Base-by-base conservation (phyloP, 2,113 vertebrate species). In the Eulemur rufifrons region DNA sequence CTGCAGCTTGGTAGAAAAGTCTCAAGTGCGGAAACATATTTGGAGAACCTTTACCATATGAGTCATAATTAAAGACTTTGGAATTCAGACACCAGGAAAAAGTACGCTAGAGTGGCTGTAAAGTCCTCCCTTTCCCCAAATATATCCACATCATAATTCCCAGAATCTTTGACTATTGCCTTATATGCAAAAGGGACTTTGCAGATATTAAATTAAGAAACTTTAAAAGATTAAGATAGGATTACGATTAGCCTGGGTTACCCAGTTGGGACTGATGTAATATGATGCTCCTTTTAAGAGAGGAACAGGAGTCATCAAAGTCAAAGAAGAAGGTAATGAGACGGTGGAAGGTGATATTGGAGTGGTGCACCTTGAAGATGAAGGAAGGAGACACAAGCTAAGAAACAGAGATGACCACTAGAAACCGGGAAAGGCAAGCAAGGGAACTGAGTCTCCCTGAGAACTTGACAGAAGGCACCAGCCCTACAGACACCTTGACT, bases 271-370 rank as follows among this genome's bases (percentile, higher is more conserved):
- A 7, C 37, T 45, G n/a, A 84, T 25, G 21, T 45, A 32, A 66
- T 23, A 15, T 50, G 17, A 29, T 15, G 8, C 8, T 42, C 13
- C 34, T 42, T 64, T 34, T 20, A 80, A 85, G 56, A 66, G 59
- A 68, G 45, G n/a, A 4, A 3, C 2, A 27, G 27, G 63, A 80
- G 27, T 29, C 8, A 8, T 13, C 27, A 7, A 54, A 86, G 39
- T 86, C 74, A 47, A 39, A 50, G 37, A 47, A 84, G 64, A 66
- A n/a, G n/a, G 14, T 34, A 17, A 2, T 12, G 20, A 27, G 20
- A n/a, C 37, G 8, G 68, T 3, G 1, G 39, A 64, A 42, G 14
- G 15, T 34, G 47, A 63, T 15, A 42, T 1, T 6, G 0, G 3
- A 23, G 1, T 7, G n/a, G 23, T 66, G 13, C 1, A 34, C 8